phyloP scores from a whole-genome alignment of 2,113 vertebrate genomes.

The Epinephelus lanceolatus region DNA sequence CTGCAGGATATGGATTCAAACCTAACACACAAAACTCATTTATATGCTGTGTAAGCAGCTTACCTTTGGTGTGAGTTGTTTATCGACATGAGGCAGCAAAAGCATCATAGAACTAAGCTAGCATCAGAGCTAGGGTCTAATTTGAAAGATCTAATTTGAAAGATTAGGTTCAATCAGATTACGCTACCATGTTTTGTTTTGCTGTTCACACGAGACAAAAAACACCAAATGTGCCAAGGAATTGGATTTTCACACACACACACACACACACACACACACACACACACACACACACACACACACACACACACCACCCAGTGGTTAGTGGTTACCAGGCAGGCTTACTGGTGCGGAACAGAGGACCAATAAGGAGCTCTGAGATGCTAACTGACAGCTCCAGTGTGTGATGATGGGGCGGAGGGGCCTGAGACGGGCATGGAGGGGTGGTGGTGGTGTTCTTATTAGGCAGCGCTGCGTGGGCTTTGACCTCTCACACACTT shows the following conservation, averaged over 20 bases:
- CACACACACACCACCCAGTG: slow-evolving; percentile 25
- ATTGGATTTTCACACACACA: neutral
- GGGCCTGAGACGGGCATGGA: slow-evolving; percentile 11
- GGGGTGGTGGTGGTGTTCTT: slow-evolving; percentile 46
- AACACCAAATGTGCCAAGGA: neutral
- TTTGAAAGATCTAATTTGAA: neutral
- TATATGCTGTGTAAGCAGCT: too few species aligned
- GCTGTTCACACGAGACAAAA: neutral
- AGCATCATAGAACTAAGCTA: neutral
- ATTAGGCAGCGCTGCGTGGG: slow-evolving; percentile 71
- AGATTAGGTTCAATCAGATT: neutral
- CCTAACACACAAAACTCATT: too few species aligned
- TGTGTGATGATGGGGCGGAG: slow-evolving; percentile 25
- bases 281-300: slow-evolving; percentile 21
- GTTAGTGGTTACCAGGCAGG: slow-evolving; percentile 39
- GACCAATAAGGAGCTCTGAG: slow-evolving; percentile 55
- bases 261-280: slow-evolving; percentile 25
- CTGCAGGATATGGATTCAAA: too few species aligned
- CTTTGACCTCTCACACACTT: slow-evolving; percentile 80
- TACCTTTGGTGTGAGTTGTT: too few species aligned
- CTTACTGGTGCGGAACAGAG: slow-evolving; percentile 73
- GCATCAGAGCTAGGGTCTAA: too few species aligned
- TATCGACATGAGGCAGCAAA: neutral
- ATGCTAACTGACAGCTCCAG: slow-evolving; percentile 68
- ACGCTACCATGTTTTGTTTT: neutral